These are phyloP conservation scores for Zosterops japonicus DNA, from an alignment of 2,113 vertebrate species.

Conservation along the genomic window DNA sequence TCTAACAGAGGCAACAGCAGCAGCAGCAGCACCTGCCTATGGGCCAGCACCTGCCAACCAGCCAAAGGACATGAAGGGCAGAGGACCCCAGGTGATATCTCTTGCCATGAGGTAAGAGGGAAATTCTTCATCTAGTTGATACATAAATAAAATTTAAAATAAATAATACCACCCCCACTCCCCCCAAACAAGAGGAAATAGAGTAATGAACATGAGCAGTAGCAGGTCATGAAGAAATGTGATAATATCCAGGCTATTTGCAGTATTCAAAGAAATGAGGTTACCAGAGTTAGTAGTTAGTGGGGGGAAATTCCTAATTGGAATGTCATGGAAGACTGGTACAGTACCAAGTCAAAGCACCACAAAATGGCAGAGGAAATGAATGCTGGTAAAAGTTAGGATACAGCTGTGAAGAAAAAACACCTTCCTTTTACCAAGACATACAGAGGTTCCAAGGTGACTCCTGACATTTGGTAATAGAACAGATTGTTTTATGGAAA, in stretches of 20 bases:
- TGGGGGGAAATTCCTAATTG: neutral
- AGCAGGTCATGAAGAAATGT: neutral
- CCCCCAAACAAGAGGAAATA: neutral
- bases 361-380: neutral
- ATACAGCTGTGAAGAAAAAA: neutral
- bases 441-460: neutral
- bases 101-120: neutral
- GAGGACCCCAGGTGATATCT: neutral
- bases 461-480: neutral
- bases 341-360: neutral
- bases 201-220: neutral
- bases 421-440: neutral
- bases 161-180: too few relatives aligned
- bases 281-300: neutral
- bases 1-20: neutral
- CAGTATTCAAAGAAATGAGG: neutral
- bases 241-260: fast-evolving
- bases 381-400: neutral
- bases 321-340: neutral
- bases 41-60: neutral
- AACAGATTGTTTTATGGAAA: neutral
- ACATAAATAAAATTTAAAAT: neutral
- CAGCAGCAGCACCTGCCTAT: neutral
- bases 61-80: neutral
- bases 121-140: neutral